Percentiles rank a stretch among this genome's conserved stretches.
phyloP scores from a whole-genome alignment of 53 echinoderm and acorn worm genomes.

The Astropecten irregularis region DNA sequence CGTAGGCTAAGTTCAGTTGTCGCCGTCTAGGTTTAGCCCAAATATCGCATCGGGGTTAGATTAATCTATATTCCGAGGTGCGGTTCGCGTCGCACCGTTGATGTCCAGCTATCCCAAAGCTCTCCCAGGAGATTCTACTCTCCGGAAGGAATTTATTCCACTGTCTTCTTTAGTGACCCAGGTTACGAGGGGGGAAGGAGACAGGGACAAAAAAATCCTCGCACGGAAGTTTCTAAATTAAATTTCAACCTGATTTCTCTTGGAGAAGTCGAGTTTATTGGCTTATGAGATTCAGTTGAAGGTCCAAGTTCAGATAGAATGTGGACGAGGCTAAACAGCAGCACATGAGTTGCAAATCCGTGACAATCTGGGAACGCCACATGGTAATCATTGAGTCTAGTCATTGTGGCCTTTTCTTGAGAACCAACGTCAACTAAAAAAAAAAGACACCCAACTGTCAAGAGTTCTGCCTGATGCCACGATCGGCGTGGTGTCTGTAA shows the following conservation, averaged over 20 bases:
- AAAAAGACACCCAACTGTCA: too few species aligned
- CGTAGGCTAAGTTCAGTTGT: background rate
- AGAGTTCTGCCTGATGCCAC: too few species aligned
- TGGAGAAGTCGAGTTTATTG: slow-evolving; percentile 1
- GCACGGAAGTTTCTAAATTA: slow-evolving; percentile 10
- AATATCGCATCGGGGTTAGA: background rate
- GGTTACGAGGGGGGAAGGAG: background rate
- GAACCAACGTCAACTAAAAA: too few species aligned
- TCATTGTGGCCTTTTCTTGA: too few species aligned
- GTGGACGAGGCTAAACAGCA: background rate
- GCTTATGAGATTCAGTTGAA: background rate
- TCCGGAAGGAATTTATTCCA: slow-evolving; percentile 5
- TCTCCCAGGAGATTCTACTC: background rate
- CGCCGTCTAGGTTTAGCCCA: slow-evolving; percentile 1
- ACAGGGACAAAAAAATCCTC: background rate
- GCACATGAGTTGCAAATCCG: slow-evolving; percentile 29
- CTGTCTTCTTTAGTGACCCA: background rate
- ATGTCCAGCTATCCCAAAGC: background rate
- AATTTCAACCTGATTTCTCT: slow-evolving; percentile 12
- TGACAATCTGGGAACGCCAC: background rate
- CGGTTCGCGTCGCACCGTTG: background rate
- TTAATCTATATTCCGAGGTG: background rate
- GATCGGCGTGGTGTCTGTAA: too few species aligned
- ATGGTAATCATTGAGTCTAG: slow-evolving; percentile 22
- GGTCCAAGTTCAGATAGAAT: slow-evolving; percentile 9